Conservation (phyloP, 2,113 vertebrate genomes). For the Neogobius melanostomus region DNA sequence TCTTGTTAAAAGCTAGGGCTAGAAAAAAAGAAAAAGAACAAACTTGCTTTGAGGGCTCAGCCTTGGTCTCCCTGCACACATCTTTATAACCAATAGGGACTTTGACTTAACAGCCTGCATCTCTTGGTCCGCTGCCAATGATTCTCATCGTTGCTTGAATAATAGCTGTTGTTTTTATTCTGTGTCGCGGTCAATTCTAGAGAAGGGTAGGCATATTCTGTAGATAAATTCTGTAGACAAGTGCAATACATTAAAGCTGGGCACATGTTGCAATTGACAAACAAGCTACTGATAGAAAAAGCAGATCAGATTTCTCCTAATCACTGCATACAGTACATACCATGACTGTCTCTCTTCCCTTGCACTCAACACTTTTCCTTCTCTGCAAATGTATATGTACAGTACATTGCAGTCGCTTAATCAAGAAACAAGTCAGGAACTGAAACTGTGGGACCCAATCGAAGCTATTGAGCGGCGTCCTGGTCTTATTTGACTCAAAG, state of each 20-base stretch:
- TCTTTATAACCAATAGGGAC: background rate
- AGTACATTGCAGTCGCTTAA: background rate
- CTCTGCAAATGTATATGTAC: background rate
- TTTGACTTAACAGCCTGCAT: background rate
- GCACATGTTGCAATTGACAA: no score
- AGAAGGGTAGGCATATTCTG: no score
- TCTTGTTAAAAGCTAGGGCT: slow-evolving; percentile 7
- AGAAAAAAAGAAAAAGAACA: slow-evolving; percentile 1
- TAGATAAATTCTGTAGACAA: no score
- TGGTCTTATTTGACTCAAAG: background rate
- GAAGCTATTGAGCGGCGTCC: slow-evolving; percentile 4
- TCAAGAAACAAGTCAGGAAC: background rate
- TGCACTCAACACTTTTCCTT: background rate
- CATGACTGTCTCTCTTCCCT: no score
- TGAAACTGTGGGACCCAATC: slow-evolving; percentile 11
- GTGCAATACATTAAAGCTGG: no score
- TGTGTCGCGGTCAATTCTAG: no score
- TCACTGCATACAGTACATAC: no score
- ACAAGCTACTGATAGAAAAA: no score
- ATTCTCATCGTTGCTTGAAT: no score
- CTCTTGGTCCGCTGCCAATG: background rate
- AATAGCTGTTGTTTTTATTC: no score
- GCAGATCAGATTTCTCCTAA: no score
- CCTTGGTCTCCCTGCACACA: background rate
- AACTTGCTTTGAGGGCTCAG: background rate